Percentiles rank a stretch among this genome's conserved stretches.
Evolutionary conservation across 2,888 invertebrate genomes (phyloP).

Genomic region (Morpho helenor): DNA sequence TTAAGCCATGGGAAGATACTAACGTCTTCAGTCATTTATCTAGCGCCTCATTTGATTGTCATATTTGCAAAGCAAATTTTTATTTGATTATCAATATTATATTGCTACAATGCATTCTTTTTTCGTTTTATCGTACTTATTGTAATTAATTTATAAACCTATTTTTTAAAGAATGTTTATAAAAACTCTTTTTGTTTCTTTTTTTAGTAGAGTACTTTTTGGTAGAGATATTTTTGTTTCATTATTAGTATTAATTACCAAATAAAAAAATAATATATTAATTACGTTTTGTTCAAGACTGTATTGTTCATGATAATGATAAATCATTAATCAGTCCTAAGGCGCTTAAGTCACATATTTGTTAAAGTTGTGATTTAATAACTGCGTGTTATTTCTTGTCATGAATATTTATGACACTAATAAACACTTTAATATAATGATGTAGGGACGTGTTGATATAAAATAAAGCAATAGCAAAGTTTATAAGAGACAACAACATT

Average conservation of each 20-base stretch:
- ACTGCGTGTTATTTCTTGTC: conserved; percentile 20
- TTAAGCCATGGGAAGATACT: conserved; percentile 13
- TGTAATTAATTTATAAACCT: too few species aligned
- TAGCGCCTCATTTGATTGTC: background rate
- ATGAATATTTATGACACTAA: conserved; percentile 7
- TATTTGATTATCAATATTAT: too few species aligned
- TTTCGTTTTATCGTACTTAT: too few species aligned
- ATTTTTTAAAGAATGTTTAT: too few species aligned
- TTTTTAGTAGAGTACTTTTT: too few species aligned
- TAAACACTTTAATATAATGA: background rate
- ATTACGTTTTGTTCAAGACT: background rate
- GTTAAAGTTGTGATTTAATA: conserved; percentile 11
- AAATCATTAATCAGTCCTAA: conserved; percentile 15
- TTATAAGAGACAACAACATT: too few species aligned
- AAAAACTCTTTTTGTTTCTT: too few species aligned
- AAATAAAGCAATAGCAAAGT: too few species aligned
- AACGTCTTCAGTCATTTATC: conserved; percentile 1
- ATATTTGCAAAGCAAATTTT: background rate
- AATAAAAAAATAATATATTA: too few species aligned
- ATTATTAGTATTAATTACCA: background rate
- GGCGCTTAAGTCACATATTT: conserved; percentile 16
- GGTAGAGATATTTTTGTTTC: background rate
- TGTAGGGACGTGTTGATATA: too few species aligned
- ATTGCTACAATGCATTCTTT: background rate
- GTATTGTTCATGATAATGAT: conserved; percentile 25